These are phyloP conservation scores for Philereme transversata DNA, from an alignment of 2,888 invertebrate genomes.

Conservation along the genomic window DNA sequence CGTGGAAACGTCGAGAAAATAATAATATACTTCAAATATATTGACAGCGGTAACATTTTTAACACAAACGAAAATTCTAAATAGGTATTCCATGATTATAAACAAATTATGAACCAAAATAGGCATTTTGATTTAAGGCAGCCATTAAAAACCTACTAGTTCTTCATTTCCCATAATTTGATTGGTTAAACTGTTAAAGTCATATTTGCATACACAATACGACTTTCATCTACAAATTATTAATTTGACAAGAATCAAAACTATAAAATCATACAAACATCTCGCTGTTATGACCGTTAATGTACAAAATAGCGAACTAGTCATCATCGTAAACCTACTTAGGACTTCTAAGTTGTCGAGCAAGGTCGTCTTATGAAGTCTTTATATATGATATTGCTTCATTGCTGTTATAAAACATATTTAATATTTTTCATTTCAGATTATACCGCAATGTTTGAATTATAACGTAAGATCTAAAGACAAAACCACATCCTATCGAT, in stretches of 20 bases:
- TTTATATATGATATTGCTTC: constrained; percentile 42
- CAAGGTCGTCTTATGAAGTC: constrained; percentile 31
- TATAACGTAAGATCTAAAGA: constrained; percentile 48
- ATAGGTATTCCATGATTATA: too few species aligned
- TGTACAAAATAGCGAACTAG: constrained; percentile 49
- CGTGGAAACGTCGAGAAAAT: constrained; percentile 12
- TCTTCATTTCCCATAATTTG: constrained; percentile 13
- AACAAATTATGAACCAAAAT: too few species aligned
- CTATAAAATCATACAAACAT: constrained; percentile 8
- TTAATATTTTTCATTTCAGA: constrained; percentile 45
- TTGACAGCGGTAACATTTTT: neutral
- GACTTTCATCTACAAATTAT: constrained; percentile 13
- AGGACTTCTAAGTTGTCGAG: constrained; percentile 35
- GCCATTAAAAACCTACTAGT: neutral
- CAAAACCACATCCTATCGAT: constrained; percentile 73
- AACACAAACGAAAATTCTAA: too few species aligned
- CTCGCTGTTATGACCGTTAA: constrained; percentile 39
- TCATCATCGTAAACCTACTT: constrained; percentile 52
- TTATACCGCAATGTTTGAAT: constrained; percentile 61
- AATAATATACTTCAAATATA: constrained; percentile 13
- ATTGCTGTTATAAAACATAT: constrained; percentile 51
- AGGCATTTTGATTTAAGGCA: too few species aligned
- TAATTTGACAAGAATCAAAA: constrained; percentile 7
- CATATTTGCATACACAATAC: constrained; percentile 14
- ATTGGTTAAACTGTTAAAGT: constrained; percentile 10